Base-by-base conservation (phyloP, 2,888 invertebrate genomes). In the Altica lythri region DNA sequence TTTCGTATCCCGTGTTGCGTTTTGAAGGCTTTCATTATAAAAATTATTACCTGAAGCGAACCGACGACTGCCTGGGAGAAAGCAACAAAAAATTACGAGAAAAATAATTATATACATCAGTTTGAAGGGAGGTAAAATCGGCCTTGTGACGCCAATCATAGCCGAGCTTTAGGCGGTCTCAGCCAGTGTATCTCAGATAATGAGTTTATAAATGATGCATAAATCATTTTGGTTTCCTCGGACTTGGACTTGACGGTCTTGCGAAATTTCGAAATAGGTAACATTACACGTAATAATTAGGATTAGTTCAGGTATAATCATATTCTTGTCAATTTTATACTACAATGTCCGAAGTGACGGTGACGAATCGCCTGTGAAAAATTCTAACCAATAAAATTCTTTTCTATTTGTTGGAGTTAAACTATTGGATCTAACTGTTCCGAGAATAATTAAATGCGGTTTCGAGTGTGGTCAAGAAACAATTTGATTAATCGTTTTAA, bases 161-260 rank as follows among this genome's bases (percentile, higher is more conserved):
- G 58, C 57, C 61, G 67, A 40, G 72, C 75, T 73, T 68, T 69
- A 71, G 73, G 74, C 74, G 71, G 70, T 73, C 69, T 66, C 64
- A 64, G 65, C 68, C 70, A n/a, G n/a, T 68, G 71, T 68, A 70
- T 72, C 67, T 62, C 60, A 71, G 72, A 76, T 77, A 77, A 78
- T 77, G 77, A 77, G 76, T 77, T 77, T 77, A 78, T 78, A 78
- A 78, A 77, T 73, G 77, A 73, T 67, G 72, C 72, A 77, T 77
- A 77, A 77, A 78, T 78, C 78, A 76, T 75, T 66, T 64, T 61
- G n/a, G n/a, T n/a, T 63, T 60, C 66, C 62, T 65, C 63, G 67
- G 54, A 63, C 63, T 40, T n/a, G n/a, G n/a, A n/a, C 38, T 63
- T 61, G 66, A 60, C 60, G 59, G 54, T 59, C 56, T 64, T 64